phyloP scores from a whole-genome alignment of 2,113 vertebrate species.

The Tachycineta bicolor region DNA sequence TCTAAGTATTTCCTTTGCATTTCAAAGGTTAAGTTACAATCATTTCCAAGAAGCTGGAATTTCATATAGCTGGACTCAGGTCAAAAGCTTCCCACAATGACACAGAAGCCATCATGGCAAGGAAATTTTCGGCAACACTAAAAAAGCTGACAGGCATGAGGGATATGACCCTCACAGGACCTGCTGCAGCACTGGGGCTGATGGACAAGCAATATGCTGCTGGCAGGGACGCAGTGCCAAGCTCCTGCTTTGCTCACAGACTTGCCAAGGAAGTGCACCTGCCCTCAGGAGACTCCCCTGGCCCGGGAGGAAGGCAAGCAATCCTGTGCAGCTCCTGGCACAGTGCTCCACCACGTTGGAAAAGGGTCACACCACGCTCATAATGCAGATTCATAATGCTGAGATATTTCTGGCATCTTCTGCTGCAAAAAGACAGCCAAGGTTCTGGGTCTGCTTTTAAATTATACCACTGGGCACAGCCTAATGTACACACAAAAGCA shows the following conservation, averaged over 20 bases:
- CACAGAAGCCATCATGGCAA: neutral
- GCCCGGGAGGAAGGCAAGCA: neutral
- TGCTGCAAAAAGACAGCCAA: neutral
- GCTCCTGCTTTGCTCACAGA: neutral
- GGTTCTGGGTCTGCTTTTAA: neutral
- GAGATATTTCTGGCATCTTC: conserved; percentile 17
- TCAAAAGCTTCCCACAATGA: neutral
- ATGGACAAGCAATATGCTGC: neutral
- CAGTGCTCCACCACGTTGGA: neutral
- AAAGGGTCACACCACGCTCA: neutral
- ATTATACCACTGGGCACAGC: neutral
- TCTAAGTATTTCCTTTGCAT: neutral
- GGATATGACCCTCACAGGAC: neutral
- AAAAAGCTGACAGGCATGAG: neutral
- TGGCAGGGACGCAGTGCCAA: neutral
- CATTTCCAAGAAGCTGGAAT: neutral
- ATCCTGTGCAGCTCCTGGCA: neutral
- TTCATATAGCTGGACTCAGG: neutral
- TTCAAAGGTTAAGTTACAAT: neutral
- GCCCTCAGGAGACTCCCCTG: neutral
- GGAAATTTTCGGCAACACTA: neutral
- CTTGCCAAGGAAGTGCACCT: neutral
- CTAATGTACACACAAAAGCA: neutral
- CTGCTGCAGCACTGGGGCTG: neutral
- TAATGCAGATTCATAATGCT: neutral